These are phyloP conservation scores for Ctenopoma multispine DNA, from an alignment of 2,797 vertebrate genomes.

Conservation along the genomic window DNA sequence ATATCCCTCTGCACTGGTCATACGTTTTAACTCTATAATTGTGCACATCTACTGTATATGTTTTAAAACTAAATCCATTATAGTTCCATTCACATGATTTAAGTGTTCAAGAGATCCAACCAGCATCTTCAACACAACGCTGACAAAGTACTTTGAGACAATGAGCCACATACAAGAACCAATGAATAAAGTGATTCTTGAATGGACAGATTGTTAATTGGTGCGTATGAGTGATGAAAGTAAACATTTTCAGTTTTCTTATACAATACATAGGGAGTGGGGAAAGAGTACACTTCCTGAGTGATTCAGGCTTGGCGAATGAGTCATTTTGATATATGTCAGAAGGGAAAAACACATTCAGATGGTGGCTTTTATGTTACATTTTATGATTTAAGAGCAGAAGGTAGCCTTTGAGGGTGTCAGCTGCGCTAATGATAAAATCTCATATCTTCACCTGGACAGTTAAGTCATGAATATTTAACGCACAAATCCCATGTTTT, in stretches of 20 bases:
- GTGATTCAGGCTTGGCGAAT: background rate
- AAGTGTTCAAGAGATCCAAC: background rate
- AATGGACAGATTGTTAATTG: background rate
- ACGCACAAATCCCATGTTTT: background rate
- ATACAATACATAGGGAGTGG: background rate
- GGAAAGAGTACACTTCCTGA: background rate
- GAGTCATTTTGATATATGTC: background rate
- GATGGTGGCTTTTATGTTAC: too few species aligned
- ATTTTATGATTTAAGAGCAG: background rate
- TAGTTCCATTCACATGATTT: background rate
- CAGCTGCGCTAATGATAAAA: background rate
- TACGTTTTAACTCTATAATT: constrained; percentile 2
- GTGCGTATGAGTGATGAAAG: background rate
- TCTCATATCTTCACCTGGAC: background rate
- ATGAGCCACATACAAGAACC: too few species aligned
- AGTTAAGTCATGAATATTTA: background rate
- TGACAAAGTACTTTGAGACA: too few species aligned
- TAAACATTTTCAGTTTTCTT: background rate
- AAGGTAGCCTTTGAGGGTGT: background rate
- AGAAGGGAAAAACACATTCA: background rate
- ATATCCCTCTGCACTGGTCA: constrained; percentile 7
- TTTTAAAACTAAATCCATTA: background rate
- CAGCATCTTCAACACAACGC: background rate
- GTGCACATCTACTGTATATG: constrained; percentile 1
- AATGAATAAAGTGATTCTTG: too few species aligned